phyloP scores from a whole-genome alignment of 2,797 vertebrate species.

The Melopsittacus undulatus region DNA sequence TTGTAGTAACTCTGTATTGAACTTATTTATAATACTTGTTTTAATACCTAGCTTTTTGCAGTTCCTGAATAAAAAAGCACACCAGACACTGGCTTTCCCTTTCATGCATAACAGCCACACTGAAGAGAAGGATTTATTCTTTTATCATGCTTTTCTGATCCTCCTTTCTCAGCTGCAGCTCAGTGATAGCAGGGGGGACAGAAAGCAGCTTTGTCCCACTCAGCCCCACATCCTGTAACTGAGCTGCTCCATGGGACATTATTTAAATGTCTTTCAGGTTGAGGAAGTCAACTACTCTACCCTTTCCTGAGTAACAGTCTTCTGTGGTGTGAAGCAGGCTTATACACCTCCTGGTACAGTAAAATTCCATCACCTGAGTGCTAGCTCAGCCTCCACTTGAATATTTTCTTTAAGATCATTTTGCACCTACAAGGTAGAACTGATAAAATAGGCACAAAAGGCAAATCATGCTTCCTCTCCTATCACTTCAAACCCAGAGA shows the following conservation, averaged over 20 bases:
- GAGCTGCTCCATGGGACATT: accelerated
- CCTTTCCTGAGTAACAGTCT: background rate
- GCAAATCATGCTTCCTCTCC: background rate
- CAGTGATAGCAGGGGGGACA: background rate
- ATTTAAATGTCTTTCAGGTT: background rate
- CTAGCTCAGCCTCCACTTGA: background rate
- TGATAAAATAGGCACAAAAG: background rate
- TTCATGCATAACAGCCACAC: background rate
- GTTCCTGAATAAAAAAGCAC: background rate
- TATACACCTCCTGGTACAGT: background rate
- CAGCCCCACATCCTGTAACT: background rate
- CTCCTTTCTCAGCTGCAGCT: background rate
- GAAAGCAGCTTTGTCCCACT: background rate
- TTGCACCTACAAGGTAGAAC: background rate
- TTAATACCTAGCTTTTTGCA: background rate
- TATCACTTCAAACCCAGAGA: background rate
- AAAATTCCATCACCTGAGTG: background rate
- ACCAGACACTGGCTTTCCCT: background rate
- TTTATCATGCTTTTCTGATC: background rate
- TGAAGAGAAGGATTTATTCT: background rate
- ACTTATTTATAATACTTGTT: background rate
- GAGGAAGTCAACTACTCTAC: background rate
- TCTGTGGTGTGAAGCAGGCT: background rate
- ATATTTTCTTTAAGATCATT: background rate
- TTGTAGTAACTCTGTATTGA: background rate